Evolutionary conservation across 2,888 invertebrate genomes (phyloP).

Genomic region (Amphipoea oculea): DNA sequence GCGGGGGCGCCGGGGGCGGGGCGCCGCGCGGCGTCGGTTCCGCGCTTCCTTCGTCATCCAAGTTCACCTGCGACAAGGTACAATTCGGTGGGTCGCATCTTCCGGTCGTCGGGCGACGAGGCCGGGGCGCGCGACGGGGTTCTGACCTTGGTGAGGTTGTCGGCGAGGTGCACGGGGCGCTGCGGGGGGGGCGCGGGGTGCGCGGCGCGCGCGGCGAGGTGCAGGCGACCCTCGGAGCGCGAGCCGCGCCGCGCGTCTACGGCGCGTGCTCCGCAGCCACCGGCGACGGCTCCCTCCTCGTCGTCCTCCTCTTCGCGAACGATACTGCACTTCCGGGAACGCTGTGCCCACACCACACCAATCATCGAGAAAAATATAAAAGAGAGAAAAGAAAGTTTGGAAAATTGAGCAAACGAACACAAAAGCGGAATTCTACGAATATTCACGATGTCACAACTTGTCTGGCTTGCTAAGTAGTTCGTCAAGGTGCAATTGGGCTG

Average conservation of each 20-base stretch:
- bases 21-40: conserved; percentile 67
- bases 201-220: conserved; percentile 92
- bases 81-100: conserved; percentile 44
- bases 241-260: conserved; percentile 92
- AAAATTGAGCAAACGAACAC: not conserved
- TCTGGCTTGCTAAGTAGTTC: not conserved
- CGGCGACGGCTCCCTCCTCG: conserved; percentile 92
- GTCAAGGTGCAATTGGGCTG: not conserved
- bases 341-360: conserved; percentile 76
- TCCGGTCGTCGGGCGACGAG: conserved; percentile 24
- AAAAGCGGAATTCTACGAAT: not conserved
- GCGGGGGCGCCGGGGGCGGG: conserved; percentile 80
- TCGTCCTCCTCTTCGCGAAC: conserved; percentile 98
- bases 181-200: conserved; percentile 86
- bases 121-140: conserved; percentile 25
- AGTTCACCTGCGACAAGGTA: conserved; percentile 71
- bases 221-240: conserved; percentile 95
- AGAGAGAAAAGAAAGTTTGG: not conserved
- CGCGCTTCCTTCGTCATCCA: conserved; percentile 80
- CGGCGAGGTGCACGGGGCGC: conserved; percentile 90
- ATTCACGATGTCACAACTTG: not conserved
- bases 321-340: conserved; percentile 96
- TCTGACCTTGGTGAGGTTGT: conserved; percentile 89
- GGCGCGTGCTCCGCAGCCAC: conserved; percentile 91
- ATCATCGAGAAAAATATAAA: not conserved